Percentiles rank a stretch among this genome's conserved stretches.
These are phyloP conservation scores for Scomberomorus guttatus DNA, from an alignment of 2,797 vertebrate species.

Conservation along the genomic window DNA sequence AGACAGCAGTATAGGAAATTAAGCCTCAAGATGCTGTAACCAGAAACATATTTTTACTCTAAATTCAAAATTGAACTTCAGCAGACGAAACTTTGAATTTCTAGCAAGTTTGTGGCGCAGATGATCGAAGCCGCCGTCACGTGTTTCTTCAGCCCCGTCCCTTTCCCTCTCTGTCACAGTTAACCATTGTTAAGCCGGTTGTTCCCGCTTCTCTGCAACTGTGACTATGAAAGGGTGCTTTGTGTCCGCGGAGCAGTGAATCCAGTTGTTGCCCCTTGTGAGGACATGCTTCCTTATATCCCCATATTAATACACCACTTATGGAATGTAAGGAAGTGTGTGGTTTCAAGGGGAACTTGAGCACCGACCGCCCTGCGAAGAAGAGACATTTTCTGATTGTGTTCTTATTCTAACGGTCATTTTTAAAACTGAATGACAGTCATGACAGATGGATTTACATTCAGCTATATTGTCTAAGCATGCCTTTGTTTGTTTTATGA, in stretches of 20 bases:
- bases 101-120: background rate
- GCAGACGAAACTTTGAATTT: background rate
- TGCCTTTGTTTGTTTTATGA: constrained; percentile 51
- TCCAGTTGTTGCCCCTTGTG: constrained; percentile 86
- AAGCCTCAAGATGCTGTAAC: background rate
- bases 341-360: constrained; percentile 90
- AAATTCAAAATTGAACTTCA: background rate
- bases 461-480: constrained; percentile 4
- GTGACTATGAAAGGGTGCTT: constrained; percentile 79
- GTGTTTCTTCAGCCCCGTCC: constrained; percentile 22
- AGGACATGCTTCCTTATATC: constrained; percentile 99
- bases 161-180: constrained; percentile 65
- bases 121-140: constrained; percentile 20
- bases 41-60: too few species aligned
- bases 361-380: constrained; percentile 43
- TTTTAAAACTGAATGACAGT: background rate
- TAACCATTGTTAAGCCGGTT: constrained; percentile 69
- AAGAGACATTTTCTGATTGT: constrained; percentile 18
- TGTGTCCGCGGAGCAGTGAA: constrained; percentile 67
- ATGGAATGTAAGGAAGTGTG: constrained; percentile 99
- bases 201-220: constrained; percentile 63
- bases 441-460: background rate
- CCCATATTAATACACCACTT: constrained; percentile 96
- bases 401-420: background rate
- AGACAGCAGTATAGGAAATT: background rate